Evolutionary conservation across 2,888 invertebrate species (phyloP).

Genomic region (Apamea crenata): DNA sequence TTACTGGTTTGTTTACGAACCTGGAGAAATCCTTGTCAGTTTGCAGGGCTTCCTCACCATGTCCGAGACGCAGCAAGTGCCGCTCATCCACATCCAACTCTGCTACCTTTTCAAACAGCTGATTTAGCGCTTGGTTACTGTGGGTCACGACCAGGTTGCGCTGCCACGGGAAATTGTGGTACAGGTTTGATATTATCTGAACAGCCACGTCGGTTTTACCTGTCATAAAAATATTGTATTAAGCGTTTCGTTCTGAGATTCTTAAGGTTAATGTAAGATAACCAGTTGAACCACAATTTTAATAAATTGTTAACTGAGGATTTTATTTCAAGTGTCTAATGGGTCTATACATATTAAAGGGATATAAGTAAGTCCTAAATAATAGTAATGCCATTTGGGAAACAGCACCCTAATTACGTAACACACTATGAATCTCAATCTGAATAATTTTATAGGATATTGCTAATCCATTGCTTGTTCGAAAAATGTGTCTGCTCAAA

Average conservation of each 20-base stretch:
- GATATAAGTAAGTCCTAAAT: neutral
- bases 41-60: constrained; percentile 99
- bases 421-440: too few relatives aligned
- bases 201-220: constrained; percentile 99
- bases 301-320: neutral
- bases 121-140: constrained; percentile 99
- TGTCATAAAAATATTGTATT: constrained; percentile 28
- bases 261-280: too few relatives aligned
- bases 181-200: constrained; percentile 99
- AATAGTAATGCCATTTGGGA: neutral
- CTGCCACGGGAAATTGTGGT: constrained; percentile 99
- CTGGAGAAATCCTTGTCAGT: constrained; percentile 99
- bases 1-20: constrained; percentile 70
- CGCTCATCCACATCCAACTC: constrained; percentile 99
- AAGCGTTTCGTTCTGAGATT: neutral
- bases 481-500: too few relatives aligned
- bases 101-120: constrained; percentile 99
- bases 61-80: constrained; percentile 99
- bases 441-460: too few relatives aligned
- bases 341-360: neutral
- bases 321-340: neutral
- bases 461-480: too few relatives aligned
- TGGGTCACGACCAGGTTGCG: constrained; percentile 99
- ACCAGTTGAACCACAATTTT: too few relatives aligned
- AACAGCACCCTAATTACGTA: too few relatives aligned